Base-by-base conservation (phyloP, 53 echinoderm and acorn worm species). In the Echinarachnius parma region DNA sequence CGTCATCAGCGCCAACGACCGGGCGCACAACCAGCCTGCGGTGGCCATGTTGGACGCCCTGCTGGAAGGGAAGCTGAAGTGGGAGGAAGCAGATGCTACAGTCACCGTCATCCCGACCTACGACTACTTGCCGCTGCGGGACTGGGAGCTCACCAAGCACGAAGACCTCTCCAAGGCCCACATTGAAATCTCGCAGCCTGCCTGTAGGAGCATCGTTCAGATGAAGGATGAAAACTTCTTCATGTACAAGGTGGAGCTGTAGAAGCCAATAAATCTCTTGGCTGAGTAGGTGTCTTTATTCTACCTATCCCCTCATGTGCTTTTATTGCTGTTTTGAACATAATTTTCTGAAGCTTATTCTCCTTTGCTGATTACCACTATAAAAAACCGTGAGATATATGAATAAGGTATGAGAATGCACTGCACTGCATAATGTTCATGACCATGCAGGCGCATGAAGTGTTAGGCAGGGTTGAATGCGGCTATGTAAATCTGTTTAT, bases 221-320 rank as follows among this genome's bases (percentile, higher is more conserved):
- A 98, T 98, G 98, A 98, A 92, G 31, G 98, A 98, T 83, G 98
- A 98, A 67, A 98, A 88, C 75, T 98, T 98, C 85, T 91, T 92
- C 78, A 98, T 98, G 98, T 98, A 98, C 82, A 98, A 92, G 66
- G 98, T 98, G 45, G 98, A 98, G 61, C 86, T 98, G 80, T 66
- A 83, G 39, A n/a, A n/a, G n/a, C n/a, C 4, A 10, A 4, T 50
- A 4, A 4, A 16, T 19, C n/a, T n/a, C n/a, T n/a, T n/a, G n/a
- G n/a, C n/a, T n/a, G n/a, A n/a, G n/a, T n/a, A n/a, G n/a, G n/a
- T n/a, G n/a, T n/a, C n/a, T n/a, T n/a, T n/a, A n/a, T n/a, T n/a
- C n/a, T n/a, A n/a, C n/a, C n/a, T n/a, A n/a, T n/a, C n/a, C n/a
- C n/a, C n/a, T n/a, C n/a, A n/a, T n/a, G n/a, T n/a, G n/a, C n/a